Conservation (phyloP, 2,797 vertebrate genomes). For the Fistularia commersonii region DNA sequence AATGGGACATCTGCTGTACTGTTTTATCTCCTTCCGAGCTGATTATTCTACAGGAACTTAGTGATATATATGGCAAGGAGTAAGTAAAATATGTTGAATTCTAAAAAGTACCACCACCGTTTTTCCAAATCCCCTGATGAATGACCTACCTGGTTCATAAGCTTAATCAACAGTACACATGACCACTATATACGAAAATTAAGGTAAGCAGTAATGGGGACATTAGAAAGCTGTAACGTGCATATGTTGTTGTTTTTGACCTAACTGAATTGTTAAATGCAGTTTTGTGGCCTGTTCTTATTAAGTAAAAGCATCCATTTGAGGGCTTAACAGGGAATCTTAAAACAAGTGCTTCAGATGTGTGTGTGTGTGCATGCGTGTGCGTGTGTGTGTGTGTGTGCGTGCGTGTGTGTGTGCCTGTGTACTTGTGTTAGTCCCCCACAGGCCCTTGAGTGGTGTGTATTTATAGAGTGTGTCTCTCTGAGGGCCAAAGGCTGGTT, state of each 20-base stretch:
- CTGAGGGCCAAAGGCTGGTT: slow-evolving; percentile 72
- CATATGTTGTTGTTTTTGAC: slow-evolving; percentile 30
- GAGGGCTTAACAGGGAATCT: slow-evolving; percentile 54
- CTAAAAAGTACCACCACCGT: not conserved
- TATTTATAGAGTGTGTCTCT: slow-evolving; percentile 77
- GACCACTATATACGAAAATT: slow-evolving; percentile 25
- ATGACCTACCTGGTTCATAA: slow-evolving; percentile 37
- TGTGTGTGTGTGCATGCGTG: slow-evolving; percentile 21
- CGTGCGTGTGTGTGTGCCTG: slow-evolving; percentile 21
- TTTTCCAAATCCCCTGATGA: no score
- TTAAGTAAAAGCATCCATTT: slow-evolving; percentile 65
- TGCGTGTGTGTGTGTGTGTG: slow-evolving; percentile 31
- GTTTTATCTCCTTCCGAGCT: slow-evolving; percentile 49
- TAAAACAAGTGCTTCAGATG: slow-evolving; percentile 31
- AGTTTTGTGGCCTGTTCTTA: slow-evolving; percentile 35
- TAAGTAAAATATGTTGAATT: slow-evolving; percentile 27
- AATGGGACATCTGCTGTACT: slow-evolving; percentile 51
- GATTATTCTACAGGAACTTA: slow-evolving; percentile 25
- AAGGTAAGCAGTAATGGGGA: slow-evolving; percentile 32
- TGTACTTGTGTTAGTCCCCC: slow-evolving; percentile 48
- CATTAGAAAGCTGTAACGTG: slow-evolving; percentile 18
- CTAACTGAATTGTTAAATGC: slow-evolving; percentile 32
- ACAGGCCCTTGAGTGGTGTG: slow-evolving; percentile 77
- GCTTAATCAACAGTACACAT: slow-evolving; percentile 42
- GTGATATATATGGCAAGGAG: slow-evolving; percentile 35